Conservation (phyloP, 2,797 vertebrate species). For the Lindbergichthys nudifrons region DNA sequence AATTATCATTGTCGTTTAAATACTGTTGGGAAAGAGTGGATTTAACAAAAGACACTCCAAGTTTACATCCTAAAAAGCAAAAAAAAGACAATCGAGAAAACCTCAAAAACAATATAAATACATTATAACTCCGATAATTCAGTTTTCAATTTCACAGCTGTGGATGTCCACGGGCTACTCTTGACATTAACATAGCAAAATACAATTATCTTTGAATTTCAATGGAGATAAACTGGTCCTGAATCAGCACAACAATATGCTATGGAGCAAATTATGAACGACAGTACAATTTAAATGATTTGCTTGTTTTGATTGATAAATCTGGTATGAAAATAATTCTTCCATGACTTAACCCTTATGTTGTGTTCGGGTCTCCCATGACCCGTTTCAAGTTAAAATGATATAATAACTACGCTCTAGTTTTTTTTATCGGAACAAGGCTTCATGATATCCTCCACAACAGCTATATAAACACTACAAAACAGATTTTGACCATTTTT, state of each 20-base stretch:
- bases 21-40: neutral
- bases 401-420: too few species aligned
- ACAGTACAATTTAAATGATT: neutral
- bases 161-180: slow-evolving; percentile 48
- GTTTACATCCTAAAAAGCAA: neutral
- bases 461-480: too few species aligned
- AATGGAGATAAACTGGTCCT: slow-evolving; percentile 18
- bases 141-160: slow-evolving; percentile 20
- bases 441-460: too few species aligned
- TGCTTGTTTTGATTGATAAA: neutral
- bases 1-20: neutral
- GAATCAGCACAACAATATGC: slow-evolving; percentile 16
- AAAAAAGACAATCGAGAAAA: slow-evolving; percentile 10
- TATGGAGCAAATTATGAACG: neutral
- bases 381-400: too few species aligned
- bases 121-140: slow-evolving; percentile 23
- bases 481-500: too few species aligned
- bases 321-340: neutral
- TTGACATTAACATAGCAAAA: slow-evolving; percentile 47
- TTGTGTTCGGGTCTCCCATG: too few species aligned
- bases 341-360: too few species aligned
- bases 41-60: neutral
- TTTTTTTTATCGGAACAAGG: too few species aligned
- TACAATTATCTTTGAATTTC: slow-evolving; percentile 51
- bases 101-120: slow-evolving; percentile 5